A percentile compares a stretch with the other conserved stretches of the same genome.
These are phyloP conservation scores for Rhinichthys osculus DNA, from an alignment of 2,797 vertebrate genomes.

Conservation along the genomic window DNA sequence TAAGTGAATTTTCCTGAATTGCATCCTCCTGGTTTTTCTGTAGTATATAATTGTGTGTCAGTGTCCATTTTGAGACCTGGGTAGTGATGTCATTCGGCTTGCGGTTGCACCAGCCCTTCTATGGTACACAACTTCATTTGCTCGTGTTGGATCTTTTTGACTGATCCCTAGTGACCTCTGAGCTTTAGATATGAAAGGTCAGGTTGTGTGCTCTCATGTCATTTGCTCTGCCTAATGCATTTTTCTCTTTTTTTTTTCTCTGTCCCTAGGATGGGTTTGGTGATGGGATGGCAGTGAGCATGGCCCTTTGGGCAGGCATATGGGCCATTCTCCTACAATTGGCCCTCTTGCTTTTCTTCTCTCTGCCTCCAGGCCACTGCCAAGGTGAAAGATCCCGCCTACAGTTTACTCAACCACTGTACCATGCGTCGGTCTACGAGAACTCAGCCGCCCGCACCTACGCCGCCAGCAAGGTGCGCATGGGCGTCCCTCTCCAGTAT, in stretches of 20 bases:
- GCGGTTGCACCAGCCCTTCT: conserved; percentile 60
- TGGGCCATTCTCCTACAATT: conserved; percentile 79
- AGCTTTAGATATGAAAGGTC: conserved; percentile 14
- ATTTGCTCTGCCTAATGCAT: conserved; percentile 48
- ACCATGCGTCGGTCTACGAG: conserved; percentile 93
- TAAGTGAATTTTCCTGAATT: conserved; percentile 37
- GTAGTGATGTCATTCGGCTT: conserved; percentile 71
- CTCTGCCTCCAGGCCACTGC: conserved; percentile 73
- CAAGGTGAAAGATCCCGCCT: conserved; percentile 81
- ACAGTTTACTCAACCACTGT: conserved; percentile 89
- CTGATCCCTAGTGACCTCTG: conserved; percentile 30
- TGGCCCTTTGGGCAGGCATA: conserved; percentile 88
- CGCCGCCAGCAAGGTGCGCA: conserved; percentile 90
- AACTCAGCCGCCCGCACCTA: conserved; percentile 98
- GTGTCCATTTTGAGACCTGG: conserved; percentile 65
- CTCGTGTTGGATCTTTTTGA: conserved; percentile 27
- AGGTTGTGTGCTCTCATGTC: conserved; percentile 37
- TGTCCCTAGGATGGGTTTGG: conserved; percentile 83
- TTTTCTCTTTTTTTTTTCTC: conserved; percentile 1
- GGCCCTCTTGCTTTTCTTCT: conserved; percentile 81
- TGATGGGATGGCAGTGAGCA: conserved; percentile 92
- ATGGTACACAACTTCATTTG: conserved; percentile 6
- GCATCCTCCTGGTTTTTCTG: conserved; percentile 58
- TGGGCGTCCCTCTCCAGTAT: conserved; percentile 89
- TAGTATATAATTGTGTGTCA: conserved; percentile 57